Evolutionary conservation across 2,113 vertebrate species (phyloP).

Genomic region (Elachura formosa): DNA sequence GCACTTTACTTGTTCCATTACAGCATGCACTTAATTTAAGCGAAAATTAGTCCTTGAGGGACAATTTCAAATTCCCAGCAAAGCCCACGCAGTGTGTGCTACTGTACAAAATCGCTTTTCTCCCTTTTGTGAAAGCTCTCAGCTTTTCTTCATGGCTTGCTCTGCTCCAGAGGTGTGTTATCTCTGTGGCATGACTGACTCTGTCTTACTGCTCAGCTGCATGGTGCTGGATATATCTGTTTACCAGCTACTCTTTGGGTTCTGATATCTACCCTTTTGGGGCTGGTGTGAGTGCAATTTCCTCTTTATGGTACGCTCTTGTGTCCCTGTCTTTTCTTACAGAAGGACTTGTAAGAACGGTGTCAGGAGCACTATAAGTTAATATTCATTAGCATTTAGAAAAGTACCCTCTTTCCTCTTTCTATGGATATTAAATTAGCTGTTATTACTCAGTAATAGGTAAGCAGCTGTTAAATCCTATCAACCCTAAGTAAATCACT

Average conservation of each 20-base stretch:
- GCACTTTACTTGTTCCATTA: neutral
- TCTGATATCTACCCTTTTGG: conserved; percentile 18
- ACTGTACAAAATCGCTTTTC: conserved; percentile 7
- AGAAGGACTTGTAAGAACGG: conserved; percentile 5
- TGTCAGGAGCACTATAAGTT: conserved; percentile 18
- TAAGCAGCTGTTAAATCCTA: conserved; percentile 54
- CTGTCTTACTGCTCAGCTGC: conserved; percentile 22
- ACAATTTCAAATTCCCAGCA: conserved; percentile 5
- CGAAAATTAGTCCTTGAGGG: conserved; percentile 40
- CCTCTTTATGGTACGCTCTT: conserved; percentile 29
- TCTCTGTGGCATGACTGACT: conserved; percentile 30
- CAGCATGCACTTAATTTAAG: conserved; percentile 53
- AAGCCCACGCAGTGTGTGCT: neutral
- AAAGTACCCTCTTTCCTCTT: neutral
- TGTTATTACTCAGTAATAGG: conserved; percentile 39
- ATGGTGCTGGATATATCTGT: conserved; percentile 54
- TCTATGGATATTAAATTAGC: conserved; percentile 54
- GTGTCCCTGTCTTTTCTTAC: conserved; percentile 40
- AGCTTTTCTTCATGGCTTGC: neutral
- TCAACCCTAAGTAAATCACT: conserved; percentile 47
- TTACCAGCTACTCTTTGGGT: conserved; percentile 52
- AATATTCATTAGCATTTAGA: conserved; percentile 54
- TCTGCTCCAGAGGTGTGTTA: conserved; percentile 31
- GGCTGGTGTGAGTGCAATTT: conserved; percentile 39
- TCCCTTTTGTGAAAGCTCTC: neutral